Percentiles rank a stretch among this genome's conserved stretches.
phyloP scores from a whole-genome alignment of 2,797 vertebrate genomes.

The Gobionotothen gibberifrons region DNA sequence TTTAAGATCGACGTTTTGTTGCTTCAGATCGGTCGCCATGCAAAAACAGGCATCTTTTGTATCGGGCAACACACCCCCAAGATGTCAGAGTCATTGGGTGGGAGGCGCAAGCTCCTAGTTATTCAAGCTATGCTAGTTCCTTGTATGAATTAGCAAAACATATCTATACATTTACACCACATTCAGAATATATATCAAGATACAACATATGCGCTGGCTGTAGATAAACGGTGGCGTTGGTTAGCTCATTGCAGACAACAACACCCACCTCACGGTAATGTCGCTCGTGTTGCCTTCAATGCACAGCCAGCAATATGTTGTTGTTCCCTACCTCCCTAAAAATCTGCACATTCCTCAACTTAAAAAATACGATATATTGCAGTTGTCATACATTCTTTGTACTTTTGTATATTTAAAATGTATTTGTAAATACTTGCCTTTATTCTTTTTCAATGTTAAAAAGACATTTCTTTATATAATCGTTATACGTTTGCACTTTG shows the following conservation, averaged over 20 bases:
- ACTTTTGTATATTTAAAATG: too few species aligned
- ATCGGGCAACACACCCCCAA: conserved; percentile 83
- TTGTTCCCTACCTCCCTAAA: too few species aligned
- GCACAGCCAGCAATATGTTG: conserved; percentile 40
- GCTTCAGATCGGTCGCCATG: conserved; percentile 61
- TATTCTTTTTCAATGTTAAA: too few species aligned
- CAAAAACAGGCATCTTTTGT: conserved; percentile 83
- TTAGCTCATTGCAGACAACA: conserved; percentile 57
- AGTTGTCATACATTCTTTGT: too few species aligned
- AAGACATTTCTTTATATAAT: too few species aligned
- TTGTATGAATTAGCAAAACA: conserved; percentile 14
- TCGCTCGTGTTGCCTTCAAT: conserved; percentile 51
- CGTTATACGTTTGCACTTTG: too few species aligned
- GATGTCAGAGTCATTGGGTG: conserved; percentile 69
- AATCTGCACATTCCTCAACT: too few species aligned
- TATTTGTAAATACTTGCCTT: too few species aligned
- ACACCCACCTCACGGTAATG: conserved; percentile 58
- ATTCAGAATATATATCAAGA: background rate
- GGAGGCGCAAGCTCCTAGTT: conserved; percentile 57
- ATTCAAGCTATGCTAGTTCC: conserved; percentile 51
- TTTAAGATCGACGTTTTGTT: conserved; percentile 28
- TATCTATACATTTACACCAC: conserved; percentile 1
- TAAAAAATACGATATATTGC: too few species aligned
- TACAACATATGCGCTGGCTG: background rate
- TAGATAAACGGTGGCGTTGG: conserved; percentile 45